Conservation (phyloP, 1,140 invertebrate genomes). For the Drosophila biarmipes region DNA sequence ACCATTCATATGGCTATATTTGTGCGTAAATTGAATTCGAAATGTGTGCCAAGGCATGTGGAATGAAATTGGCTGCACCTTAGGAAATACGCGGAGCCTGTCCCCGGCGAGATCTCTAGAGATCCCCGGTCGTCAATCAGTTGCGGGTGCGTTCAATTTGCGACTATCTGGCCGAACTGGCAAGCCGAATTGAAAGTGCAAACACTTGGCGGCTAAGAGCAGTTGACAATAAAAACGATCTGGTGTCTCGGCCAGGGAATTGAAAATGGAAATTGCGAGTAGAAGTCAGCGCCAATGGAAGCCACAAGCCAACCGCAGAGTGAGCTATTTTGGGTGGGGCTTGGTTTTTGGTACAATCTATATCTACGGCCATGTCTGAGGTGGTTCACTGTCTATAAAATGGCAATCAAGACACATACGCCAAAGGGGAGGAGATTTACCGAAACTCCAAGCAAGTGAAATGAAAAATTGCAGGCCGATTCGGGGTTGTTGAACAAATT, state of each 20-base stretch:
- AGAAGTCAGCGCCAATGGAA: conserved; percentile 35
- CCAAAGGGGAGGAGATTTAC: conserved; percentile 23
- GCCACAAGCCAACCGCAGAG: conserved; percentile 12
- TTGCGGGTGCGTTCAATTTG: conserved; percentile 53
- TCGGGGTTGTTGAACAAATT: conserved; percentile 36
- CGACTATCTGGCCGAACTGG: not conserved
- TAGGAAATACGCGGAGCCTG: conserved; percentile 6
- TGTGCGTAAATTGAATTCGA: conserved; percentile 75
- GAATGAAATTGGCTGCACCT: conserved; percentile 39
- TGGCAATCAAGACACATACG: conserved; percentile 20
- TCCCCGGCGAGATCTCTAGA: conserved; percentile 32
- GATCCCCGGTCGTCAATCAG: not conserved
- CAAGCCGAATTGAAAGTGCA: conserved; percentile 54
- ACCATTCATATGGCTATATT: conserved; percentile 80
- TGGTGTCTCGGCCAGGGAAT: conserved; percentile 30
- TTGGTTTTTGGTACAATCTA: conserved; percentile 7
- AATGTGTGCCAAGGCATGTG: conserved; percentile 70
- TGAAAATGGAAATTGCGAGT: conserved; percentile 45
- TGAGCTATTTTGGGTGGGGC: conserved; percentile 33
- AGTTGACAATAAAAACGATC: conserved; percentile 53
- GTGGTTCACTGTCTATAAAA: not conserved
- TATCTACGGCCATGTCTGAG: conserved; percentile 5
- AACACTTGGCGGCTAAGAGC: conserved; percentile 44
- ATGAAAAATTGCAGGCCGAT: conserved; percentile 29
- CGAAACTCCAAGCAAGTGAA: conserved; percentile 11